These are phyloP conservation scores for Lampris incognitus DNA, from an alignment of 2,113 vertebrate species.

Conservation along the genomic window DNA sequence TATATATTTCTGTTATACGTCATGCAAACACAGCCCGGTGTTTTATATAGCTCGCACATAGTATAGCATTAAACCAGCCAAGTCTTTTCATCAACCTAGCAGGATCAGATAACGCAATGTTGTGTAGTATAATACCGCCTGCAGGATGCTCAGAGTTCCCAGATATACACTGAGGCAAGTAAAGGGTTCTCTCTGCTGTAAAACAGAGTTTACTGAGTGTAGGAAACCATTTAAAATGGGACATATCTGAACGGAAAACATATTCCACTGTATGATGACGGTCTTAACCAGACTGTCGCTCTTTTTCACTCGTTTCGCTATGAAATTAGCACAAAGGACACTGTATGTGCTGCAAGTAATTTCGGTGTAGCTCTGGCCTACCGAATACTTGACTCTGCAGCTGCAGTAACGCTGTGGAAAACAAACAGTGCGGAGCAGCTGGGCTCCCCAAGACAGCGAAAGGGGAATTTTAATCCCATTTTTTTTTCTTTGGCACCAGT, in stretches of 20 bases:
- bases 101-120: constrained; percentile 10
- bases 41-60: not conserved
- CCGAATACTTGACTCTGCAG: constrained; percentile 74
- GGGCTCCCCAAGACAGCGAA: constrained; percentile 82
- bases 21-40: constrained; percentile 2
- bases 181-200: not conserved
- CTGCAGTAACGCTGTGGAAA: constrained; percentile 78
- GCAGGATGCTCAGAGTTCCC: constrained; percentile 18
- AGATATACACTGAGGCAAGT: constrained; percentile 28
- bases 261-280: constrained; percentile 44
- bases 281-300: constrained; percentile 58
- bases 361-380: constrained; percentile 73
- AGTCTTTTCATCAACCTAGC: constrained; percentile 18
- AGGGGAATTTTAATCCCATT: constrained; percentile 85
- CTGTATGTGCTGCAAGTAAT: constrained; percentile 69
- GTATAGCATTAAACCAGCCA: constrained; percentile 6
- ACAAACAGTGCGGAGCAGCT: constrained; percentile 83
- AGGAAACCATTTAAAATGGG: constrained; percentile 19
- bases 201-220: constrained; percentile 28
- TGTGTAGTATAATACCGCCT: constrained; percentile 14
- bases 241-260: constrained; percentile 24
- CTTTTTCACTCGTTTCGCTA: constrained; percentile 60
- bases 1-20: not conserved
- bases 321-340: constrained; percentile 73
- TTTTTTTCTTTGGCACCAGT: constrained; percentile 79